A percentile compares a stretch with the other conserved stretches of the same genome.
Conservation (phyloP, 2,797 vertebrate species). For the Notolepis coatsorum region DNA sequence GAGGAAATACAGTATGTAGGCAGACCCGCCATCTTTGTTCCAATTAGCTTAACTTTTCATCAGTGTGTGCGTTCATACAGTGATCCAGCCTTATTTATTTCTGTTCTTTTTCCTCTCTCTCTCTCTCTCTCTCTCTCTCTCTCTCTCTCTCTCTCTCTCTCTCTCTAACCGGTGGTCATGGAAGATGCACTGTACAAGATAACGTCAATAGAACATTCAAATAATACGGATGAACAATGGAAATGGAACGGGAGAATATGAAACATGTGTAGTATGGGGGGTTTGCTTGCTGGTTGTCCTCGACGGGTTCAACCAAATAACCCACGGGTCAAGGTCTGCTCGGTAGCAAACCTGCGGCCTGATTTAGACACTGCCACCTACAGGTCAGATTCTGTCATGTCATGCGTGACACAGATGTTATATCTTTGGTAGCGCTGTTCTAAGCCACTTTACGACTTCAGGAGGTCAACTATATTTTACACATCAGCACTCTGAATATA, state of each 20-base stretch:
- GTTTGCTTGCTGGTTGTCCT: constrained; percentile 47
- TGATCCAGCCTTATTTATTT: constrained; percentile 73
- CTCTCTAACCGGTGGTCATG: constrained; percentile 51
- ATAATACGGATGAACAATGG: constrained; percentile 57
- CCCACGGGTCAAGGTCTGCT: constrained; percentile 38
- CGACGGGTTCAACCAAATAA: constrained; percentile 17
- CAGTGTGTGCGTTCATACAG: constrained; percentile 60
- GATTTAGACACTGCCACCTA: constrained; percentile 62
- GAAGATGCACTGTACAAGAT: constrained; percentile 65
- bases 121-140: too few relatives aligned
- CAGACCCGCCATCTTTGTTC: constrained; percentile 55
- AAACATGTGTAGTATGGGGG: constrained; percentile 29
- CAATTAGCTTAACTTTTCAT: constrained; percentile 36
- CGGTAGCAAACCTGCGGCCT: not conserved
- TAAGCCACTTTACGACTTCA: constrained; percentile 34
- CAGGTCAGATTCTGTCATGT: constrained; percentile 33
- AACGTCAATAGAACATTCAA: constrained; percentile 64
- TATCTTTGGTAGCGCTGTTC: constrained; percentile 12
- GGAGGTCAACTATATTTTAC: too few relatives aligned
- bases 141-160: too few relatives aligned
- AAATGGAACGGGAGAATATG: constrained; percentile 47
- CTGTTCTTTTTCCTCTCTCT: constrained; percentile 38
- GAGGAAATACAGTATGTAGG: constrained; percentile 48
- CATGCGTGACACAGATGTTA: constrained; percentile 5
- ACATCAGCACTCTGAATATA: constrained; percentile 39